Base-by-base conservation (phyloP, 2,888 invertebrate genomes). In the Erannis defoliaria region DNA sequence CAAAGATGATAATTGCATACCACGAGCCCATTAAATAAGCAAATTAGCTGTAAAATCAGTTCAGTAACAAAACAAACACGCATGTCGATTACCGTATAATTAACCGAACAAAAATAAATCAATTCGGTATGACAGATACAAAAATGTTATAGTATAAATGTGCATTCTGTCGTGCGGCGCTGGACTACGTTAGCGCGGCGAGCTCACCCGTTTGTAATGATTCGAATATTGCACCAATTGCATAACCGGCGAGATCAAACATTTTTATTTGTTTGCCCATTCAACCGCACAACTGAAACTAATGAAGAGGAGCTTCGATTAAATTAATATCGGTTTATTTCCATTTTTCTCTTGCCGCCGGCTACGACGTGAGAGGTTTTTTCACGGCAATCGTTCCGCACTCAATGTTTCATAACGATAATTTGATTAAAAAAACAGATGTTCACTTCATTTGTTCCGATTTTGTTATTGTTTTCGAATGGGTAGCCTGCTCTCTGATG, bases 241-340 rank as follows among this genome's bases (percentile, higher is more conserved):
- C 84, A 87, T 86, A 88, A 84, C 85, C 65, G 82, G 81, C 74
- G 82, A 86, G 89, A 90, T 91, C 90, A 90, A 90, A 89, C 87
- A 89, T 89, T 90, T 89, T 89, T 90, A 90, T 90, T 89, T 89
- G 88, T 86, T 87, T 90, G 86, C 84, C 81, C 87, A 86, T 78
- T 88, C 86, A 85, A 86, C 90, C 89, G 86, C 85, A 86, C 81
- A 79, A 77, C 81, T 88, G 87, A 82, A 89, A 89, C 89, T 90
- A 91, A 90, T 91, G 90, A 91, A 91, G 90, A 88, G 87, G 77
- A 86, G 84, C 87, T 86, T 89, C 86, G 83, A 89, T 90, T 88
- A 88, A 90, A 88, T 90, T 88, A 89, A 89, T 88, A 84, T 80
- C 58, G 77, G 78, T 86, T 90, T 86, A 86, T 89, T 86, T 82